These are phyloP conservation scores for Elephas maximus DNA, from an alignment of 2,113 vertebrate species.

Conservation along the genomic window DNA sequence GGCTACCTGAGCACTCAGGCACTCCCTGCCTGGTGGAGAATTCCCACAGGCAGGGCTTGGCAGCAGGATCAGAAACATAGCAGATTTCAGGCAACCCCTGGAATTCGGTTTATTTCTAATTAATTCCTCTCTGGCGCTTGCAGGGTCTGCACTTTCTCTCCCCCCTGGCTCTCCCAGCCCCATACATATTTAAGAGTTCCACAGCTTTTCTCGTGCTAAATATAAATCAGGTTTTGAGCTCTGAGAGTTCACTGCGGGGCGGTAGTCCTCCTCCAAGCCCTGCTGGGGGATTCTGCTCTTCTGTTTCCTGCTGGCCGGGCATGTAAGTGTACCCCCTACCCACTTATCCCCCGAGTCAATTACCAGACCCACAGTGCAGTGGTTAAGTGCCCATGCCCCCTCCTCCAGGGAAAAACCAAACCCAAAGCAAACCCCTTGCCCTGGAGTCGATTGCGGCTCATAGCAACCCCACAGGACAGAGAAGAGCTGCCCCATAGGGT, in stretches of 20 bases:
- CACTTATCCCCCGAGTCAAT: too few relatives aligned
- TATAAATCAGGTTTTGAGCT: constrained; percentile 33
- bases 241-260: neutral
- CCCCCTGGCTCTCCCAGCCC: constrained; percentile 20
- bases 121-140: constrained; percentile 56
- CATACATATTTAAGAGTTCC: constrained; percentile 64
- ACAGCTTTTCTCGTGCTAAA: constrained; percentile 67
- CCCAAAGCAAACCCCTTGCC: neutral
- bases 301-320: neutral
- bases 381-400: neutral
- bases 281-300: fast-evolving
- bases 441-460: neutral
- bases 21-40: neutral
- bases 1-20: fast-evolving
- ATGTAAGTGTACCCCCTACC: fast-evolving
- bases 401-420: neutral
- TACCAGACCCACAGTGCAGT: neutral
- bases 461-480: too few relatives aligned
- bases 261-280: neutral
- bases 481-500: too few relatives aligned
- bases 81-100: constrained; percentile 35
- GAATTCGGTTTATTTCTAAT: constrained; percentile 32
- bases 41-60: constrained; percentile 11
- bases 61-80: constrained; percentile 54
- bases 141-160: constrained; percentile 57